Evolutionary conservation across 2,113 vertebrate genomes (phyloP).

Genomic region (Clinocottus analis): DNA sequence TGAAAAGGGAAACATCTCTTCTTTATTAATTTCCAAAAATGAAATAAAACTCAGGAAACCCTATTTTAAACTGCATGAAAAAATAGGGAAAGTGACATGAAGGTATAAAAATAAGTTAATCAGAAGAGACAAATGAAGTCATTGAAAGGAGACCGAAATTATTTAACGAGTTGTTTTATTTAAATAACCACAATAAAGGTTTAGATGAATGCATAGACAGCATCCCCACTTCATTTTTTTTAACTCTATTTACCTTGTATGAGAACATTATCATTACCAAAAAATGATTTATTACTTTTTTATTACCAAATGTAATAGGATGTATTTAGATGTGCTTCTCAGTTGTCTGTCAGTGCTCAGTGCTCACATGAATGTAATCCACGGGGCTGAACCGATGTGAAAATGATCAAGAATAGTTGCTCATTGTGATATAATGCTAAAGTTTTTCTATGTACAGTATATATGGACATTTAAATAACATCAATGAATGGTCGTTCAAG

Average conservation of each 20-base stretch:
- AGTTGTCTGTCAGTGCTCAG: not conserved
- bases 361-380: not conserved
- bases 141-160: not conserved
- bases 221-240: no score
- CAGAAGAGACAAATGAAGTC: not conserved
- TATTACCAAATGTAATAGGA: not conserved
- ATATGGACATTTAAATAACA: no score
- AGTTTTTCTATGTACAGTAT: no score
- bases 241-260: not conserved
- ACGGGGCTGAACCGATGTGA: not conserved
- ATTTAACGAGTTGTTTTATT: not conserved
- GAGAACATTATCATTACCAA: not conserved
- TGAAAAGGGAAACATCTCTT: no score
- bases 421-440: no score
- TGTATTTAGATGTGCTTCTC: not conserved
- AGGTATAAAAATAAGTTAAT: not conserved
- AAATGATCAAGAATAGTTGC: no score
- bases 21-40: no score
- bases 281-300: not conserved
- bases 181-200: not conserved
- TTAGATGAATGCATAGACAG: not conserved
- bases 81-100: not conserved
- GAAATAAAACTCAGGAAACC: no score
- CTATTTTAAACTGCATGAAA: not conserved
- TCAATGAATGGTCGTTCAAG: no score